Evolutionary conservation across 2,888 invertebrate genomes (phyloP).

Genomic region (Panzeria rudis): DNA sequence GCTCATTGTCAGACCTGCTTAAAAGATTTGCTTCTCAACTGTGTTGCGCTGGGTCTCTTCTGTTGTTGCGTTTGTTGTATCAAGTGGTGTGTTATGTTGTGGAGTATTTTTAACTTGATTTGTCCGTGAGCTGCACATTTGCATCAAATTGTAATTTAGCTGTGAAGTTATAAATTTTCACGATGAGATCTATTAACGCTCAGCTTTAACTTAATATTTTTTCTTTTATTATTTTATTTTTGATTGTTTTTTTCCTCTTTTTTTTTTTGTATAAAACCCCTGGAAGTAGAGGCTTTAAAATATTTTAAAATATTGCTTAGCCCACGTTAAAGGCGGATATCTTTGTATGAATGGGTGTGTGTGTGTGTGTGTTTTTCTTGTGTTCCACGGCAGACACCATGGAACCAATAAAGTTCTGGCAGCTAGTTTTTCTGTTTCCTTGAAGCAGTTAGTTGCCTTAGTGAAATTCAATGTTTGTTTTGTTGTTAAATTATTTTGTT

Average conservation of each 20-base stretch:
- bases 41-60: constrained; percentile 32
- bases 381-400: constrained; percentile 60
- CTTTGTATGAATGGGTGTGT: neutral
- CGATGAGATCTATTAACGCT: constrained; percentile 81
- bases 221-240: constrained; percentile 37
- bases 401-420: constrained; percentile 64
- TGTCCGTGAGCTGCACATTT: constrained; percentile 73
- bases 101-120: constrained; percentile 40
- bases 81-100: constrained; percentile 45
- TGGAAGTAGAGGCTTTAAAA: constrained; percentile 26
- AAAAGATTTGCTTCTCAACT: constrained; percentile 65
- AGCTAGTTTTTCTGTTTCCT: neutral
- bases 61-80: constrained; percentile 35
- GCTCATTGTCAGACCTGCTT: constrained; percentile 69
- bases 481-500: constrained; percentile 18
- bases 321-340: constrained; percentile 32
- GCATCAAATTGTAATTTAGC: constrained; percentile 76
- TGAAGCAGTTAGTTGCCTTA: neutral
- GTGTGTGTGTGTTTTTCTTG: constrained; percentile 21
- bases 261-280: constrained; percentile 30
- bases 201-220: constrained; percentile 74
- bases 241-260: neutral
- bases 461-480: constrained; percentile 36
- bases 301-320: constrained; percentile 36
- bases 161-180: constrained; percentile 77